These are phyloP conservation scores for Austrofundulus limnaeus DNA, from an alignment of 2,113 vertebrate species.

Conservation along the genomic window DNA sequence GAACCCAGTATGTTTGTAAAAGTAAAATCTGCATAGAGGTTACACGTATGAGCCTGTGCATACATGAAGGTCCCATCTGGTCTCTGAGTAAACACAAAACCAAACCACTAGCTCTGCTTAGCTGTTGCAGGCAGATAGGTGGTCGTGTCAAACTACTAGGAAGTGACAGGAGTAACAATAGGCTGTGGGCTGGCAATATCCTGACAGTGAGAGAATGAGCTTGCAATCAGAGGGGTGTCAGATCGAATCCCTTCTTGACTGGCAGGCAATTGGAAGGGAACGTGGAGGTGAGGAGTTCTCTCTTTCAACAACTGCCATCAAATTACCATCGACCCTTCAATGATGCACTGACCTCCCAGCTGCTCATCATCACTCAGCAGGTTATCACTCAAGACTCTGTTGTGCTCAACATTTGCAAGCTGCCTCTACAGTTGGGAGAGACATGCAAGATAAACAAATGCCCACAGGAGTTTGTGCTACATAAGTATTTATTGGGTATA, in stretches of 20 bases:
- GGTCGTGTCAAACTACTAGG: constrained; percentile 6
- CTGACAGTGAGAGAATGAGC: constrained; percentile 51
- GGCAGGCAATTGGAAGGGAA: constrained; percentile 43
- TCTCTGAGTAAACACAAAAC: constrained; percentile 6
- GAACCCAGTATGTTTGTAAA: constrained; percentile 18
- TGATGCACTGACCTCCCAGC: constrained; percentile 49
- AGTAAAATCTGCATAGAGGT: constrained; percentile 3
- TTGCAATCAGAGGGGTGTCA: constrained; percentile 54
- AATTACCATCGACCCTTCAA: constrained; percentile 54
- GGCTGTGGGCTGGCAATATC: constrained; percentile 15
- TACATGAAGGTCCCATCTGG: not conserved
- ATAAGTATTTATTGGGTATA: not conserved
- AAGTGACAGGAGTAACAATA: constrained; percentile 48
- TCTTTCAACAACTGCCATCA: constrained; percentile 51
- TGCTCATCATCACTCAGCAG: constrained; percentile 19
- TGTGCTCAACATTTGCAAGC: constrained; percentile 22
- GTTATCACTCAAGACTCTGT: constrained; percentile 18
- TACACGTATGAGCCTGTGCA: constrained; percentile 3
- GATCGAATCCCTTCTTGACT: constrained; percentile 53
- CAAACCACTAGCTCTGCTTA: constrained; percentile 5
- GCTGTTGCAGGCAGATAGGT: constrained; percentile 7
- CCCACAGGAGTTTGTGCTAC: not conserved
- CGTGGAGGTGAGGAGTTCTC: constrained; percentile 55
- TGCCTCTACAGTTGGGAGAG: not conserved
- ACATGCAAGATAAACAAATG: not conserved